Evolutionary conservation across 1,140 invertebrate species (phyloP).

Genomic region (Agrilus planipennis): DNA sequence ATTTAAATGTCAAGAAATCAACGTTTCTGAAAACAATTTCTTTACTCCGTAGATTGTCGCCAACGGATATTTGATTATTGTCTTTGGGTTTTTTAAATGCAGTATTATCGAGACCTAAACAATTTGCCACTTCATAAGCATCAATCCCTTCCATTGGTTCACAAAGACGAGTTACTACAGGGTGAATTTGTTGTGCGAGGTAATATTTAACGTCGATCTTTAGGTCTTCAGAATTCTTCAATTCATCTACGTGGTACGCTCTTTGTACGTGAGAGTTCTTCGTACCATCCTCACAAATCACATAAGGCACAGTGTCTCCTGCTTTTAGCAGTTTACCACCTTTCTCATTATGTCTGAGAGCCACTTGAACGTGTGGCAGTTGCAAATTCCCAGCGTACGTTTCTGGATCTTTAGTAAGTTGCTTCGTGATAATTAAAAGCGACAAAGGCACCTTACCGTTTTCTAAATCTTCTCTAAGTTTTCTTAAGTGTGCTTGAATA

Average conservation of each 20-base stretch:
- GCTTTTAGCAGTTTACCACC: slow-evolving; percentile 73
- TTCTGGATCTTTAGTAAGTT: slow-evolving; percentile 88
- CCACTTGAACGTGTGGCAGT: slow-evolving; percentile 87
- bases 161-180: slow-evolving; percentile 86
- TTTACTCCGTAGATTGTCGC: slow-evolving; percentile 33
- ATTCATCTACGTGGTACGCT: slow-evolving; percentile 87
- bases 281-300: slow-evolving; percentile 86
- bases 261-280: slow-evolving; percentile 76
- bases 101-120: slow-evolving; percentile 60
- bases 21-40: slow-evolving; percentile 69
- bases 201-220: slow-evolving; percentile 79
- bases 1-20: slow-evolving; percentile 53
- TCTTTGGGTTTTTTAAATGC: slow-evolving; percentile 31
- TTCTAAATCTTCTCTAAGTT: slow-evolving; percentile 58
- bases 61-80: slow-evolving; percentile 23
- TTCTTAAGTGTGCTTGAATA: slow-evolving; percentile 58
- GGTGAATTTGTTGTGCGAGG: slow-evolving; percentile 79
- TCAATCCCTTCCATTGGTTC: slow-evolving; percentile 94
- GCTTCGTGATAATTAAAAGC: slow-evolving; percentile 84
- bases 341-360: slow-evolving; percentile 70
- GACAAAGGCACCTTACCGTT: slow-evolving; percentile 58
- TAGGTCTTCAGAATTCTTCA: slow-evolving; percentile 55
- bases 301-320: slow-evolving; percentile 91
- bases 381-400: slow-evolving; percentile 81
- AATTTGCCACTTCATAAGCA: slow-evolving; percentile 76